A percentile compares a stretch with the other conserved stretches of the same genome.
These are phyloP conservation scores for Lasioglossum calceatum DNA, from an alignment of 2,888 invertebrate genomes.

Conservation along the genomic window DNA sequence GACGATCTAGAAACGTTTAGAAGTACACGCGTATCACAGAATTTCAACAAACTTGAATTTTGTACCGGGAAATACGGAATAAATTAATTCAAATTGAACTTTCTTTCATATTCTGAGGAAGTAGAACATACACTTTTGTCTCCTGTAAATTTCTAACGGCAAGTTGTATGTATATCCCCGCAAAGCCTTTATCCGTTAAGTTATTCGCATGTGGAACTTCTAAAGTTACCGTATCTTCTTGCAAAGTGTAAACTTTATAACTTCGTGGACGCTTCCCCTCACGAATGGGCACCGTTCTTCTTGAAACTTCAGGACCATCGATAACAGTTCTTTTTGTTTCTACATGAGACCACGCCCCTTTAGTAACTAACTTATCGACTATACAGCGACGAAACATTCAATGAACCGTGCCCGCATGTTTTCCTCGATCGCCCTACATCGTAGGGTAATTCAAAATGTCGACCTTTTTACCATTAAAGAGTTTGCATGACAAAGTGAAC, in stretches of 20 bases:
- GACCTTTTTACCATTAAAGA: background rate
- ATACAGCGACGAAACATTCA: background rate
- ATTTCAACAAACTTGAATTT: background rate
- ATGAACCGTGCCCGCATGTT: background rate
- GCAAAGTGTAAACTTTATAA: background rate
- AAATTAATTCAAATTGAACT: background rate
- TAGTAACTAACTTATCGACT: background rate
- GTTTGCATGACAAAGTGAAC: background rate
- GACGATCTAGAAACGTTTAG: background rate
- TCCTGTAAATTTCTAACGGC: background rate
- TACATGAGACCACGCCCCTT: background rate
- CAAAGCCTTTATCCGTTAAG: background rate
- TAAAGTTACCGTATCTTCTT: background rate
- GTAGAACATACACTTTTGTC: background rate
- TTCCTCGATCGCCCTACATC: background rate
- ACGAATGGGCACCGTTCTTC: background rate
- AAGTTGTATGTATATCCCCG: background rate
- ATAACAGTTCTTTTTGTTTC: background rate
- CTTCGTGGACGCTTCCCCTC: background rate
- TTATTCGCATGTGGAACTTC: background rate
- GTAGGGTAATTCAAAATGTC: constrained; percentile 1
- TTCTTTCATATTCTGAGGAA: background rate
- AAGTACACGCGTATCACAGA: background rate
- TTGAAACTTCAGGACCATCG: background rate
- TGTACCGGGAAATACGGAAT: too few species aligned